Evolutionary conservation across 2,113 vertebrate genomes (phyloP), one percentile per base, ranked within the genome.

Genomic region (Eira barbara): DNA sequence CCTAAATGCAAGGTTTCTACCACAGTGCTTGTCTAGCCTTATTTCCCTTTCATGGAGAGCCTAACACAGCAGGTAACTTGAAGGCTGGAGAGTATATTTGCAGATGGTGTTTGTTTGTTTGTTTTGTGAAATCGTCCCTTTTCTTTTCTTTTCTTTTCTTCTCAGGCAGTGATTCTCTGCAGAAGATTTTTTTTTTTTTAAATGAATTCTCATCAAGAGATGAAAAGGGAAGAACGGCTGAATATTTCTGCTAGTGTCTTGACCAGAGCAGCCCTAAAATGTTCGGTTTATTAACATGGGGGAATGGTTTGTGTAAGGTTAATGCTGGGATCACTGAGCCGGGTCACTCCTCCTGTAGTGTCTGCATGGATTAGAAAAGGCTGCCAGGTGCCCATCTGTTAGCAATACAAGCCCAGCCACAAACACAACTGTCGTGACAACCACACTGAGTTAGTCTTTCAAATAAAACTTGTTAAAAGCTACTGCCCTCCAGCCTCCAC

Each of bases 401-500:
- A 98, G 98, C 98, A 98, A 98, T 98, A 98, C 98, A 98, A 31
- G 80, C 97, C 97, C 90, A 92, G 98, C 98, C 98, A 98, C 98
- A 98, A 98, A 98, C 98, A 99, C 98, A 98, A 98, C 98, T 98
- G 98, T 98, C 95, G 94, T 99, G 99, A 99, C 98, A 98, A 98
- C 98, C 98, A 97, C 98, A 98, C 97, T n/a, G 90, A 98, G 98
- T 98, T 97, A 99, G 98, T 98, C 98, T 99, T 99, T 98, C 98
- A 98, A 99, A 98, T 98, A 98, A 98, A 98, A 99, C 97, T 98
- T 98, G 98, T 98, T 98, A 99, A 98, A 99, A 98, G 97, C 98
- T 98, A 97, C 98, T 98, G 98, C 98, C 98, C 98, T 98, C 97
- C 98, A 98, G 97, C 98, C 98, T 98, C 98, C 96, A 92, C 97